Percentiles rank a stretch among this genome's conserved stretches.
Conservation (phyloP, 2,113 vertebrate species). For the Vimba vimba region DNA sequence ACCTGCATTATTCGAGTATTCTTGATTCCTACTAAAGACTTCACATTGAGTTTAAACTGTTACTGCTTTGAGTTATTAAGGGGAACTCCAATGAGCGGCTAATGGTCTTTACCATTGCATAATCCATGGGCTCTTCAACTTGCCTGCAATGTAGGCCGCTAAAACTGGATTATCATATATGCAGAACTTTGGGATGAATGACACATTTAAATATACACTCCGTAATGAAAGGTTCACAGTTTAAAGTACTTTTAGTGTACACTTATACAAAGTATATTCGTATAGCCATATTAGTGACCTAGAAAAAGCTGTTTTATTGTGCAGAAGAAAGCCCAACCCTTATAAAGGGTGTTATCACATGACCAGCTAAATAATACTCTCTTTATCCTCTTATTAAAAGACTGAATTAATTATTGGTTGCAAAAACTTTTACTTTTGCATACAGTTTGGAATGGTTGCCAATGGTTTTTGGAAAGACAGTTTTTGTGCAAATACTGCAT, state of each 20-base stretch:
- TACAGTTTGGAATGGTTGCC: not conserved
- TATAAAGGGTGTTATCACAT: not conserved
- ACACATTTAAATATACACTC: not conserved
- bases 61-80: not conserved
- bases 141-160: not conserved
- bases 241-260: not conserved
- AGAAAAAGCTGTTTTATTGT: not conserved
- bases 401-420: not conserved
- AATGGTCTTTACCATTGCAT: not conserved
- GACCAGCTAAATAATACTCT: conserved; percentile 6
- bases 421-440: not conserved
- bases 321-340: not conserved
- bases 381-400: not conserved
- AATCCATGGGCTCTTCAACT: not conserved
- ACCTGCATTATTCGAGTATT: not conserved
- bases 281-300: not conserved
- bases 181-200: not conserved
- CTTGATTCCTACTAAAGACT: not conserved
- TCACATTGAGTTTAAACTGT: not conserved
- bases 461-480: not conserved
- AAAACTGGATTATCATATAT: not conserved
- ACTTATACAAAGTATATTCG: not conserved
- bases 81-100: not conserved
- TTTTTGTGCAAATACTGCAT: not conserved
- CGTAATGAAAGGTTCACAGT: not conserved